These are phyloP conservation scores for Bugula neritina DNA, from an alignment of 2,888 invertebrate species.

Conservation along the genomic window DNA sequence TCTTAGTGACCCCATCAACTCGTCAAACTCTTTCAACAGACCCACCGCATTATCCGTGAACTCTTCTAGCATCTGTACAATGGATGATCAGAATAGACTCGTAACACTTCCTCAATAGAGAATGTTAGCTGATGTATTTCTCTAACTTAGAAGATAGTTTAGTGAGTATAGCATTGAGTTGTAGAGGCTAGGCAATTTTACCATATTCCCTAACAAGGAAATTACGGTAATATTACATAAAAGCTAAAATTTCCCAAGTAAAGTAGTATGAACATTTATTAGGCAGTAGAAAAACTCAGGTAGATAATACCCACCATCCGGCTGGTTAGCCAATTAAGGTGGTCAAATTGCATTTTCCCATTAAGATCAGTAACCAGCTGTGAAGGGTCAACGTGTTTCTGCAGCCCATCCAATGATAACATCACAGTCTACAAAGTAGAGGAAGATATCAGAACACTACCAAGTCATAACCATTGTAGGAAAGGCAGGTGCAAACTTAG, in stretches of 20 bases:
- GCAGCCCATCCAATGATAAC: conserved; percentile 88
- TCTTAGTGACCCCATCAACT: conserved; percentile 84
- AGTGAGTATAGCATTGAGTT: no score
- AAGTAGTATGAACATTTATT: no score
- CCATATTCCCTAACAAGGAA: neutral
- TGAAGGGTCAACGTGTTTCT: conserved; percentile 83
- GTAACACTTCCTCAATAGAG: no score
- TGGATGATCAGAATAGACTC: neutral
- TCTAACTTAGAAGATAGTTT: no score
- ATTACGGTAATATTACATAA: neutral
- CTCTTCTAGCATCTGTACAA: conserved; percentile 76
- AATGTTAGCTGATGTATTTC: no score
- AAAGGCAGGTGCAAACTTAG: no score
- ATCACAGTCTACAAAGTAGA: conserved; percentile 76
- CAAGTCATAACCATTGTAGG: no score
- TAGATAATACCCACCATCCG: conserved; percentile 60
- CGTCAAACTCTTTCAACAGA: conserved; percentile 82
- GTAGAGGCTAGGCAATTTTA: neutral
- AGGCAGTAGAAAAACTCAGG: neutral
- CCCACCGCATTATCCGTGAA: conserved; percentile 94
- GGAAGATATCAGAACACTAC: no score
- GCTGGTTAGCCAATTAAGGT: conserved; percentile 93
- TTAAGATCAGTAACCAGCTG: conserved; percentile 91
- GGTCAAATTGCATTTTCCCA: conserved; percentile 87
- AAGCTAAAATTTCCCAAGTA: neutral